Base-by-base conservation (phyloP, 2,888 invertebrate genomes). In the Hylaea fasciaria region DNA sequence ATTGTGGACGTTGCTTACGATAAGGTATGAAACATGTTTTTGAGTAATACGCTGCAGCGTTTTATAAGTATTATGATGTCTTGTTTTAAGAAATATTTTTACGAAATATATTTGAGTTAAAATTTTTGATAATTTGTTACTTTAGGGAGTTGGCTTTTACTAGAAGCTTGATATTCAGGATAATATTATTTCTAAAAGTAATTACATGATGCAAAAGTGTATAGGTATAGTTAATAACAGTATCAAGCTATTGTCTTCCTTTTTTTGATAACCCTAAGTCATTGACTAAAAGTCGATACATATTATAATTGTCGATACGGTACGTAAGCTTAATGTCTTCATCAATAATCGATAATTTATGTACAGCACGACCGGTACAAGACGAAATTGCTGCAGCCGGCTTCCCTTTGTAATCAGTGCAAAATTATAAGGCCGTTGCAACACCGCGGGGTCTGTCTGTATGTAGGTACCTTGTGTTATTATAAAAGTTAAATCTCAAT, bases 301-400 rank as follows among this genome's bases (percentile, higher is more conserved):
- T 77, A 77, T 74, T 81, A 82, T 84, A 82, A 86, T 87, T 85
- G 80, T 81, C 84, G 78, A 22, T 78, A 80, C 76, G 75, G 80
- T 86, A 78, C 78, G 82, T 81, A 85, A 85, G 85, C 84, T 87
- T 91, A 91, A 92, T 90, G 91, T 93, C 93, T 93, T 92, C 92
- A 92, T 92, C 92, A 92, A 92, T 93, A 92, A 91, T 91, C 87
- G 84, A 89, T 92, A 91, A 92, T 91, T 91, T 92, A 92, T 92
- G 91, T 87, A 86, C 88, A 80, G 87, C 89, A 87, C 90, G 92
- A 90, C 86, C 89, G 80, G 81, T 89, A 89, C 91, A 90, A 91
- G 91, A 87, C 88, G 87, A 91, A 91, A 92, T 91, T 90, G 93
- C 93, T 93, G 93, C 93, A 93, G 93, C 93, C 93, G 94, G 94